These are phyloP conservation scores for Coreius guichenoti DNA, from an alignment of 2,797 vertebrate genomes.

Conservation along the genomic window DNA sequence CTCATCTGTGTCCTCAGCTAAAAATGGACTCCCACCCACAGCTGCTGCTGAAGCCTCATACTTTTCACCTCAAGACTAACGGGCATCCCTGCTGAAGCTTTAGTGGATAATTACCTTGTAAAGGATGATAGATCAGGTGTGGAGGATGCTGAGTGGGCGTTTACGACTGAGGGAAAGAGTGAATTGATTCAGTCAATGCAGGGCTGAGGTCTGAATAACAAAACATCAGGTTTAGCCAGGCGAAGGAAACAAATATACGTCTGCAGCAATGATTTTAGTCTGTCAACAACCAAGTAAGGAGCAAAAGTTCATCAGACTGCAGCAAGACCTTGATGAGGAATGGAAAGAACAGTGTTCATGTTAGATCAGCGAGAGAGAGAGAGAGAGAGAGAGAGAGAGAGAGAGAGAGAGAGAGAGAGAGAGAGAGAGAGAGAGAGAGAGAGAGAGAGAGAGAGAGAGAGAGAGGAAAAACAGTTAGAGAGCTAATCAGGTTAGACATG, in stretches of 20 bases:
- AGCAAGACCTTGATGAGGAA: neutral
- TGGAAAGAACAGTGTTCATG: neutral
- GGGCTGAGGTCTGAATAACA: conserved; percentile 22
- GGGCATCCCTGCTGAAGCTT: conserved; percentile 28
- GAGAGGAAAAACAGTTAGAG: neutral
- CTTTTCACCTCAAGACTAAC: conserved; percentile 17
- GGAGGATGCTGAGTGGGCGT: conserved; percentile 38
- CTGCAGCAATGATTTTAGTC: neutral
- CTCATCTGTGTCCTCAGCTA: conserved; percentile 54
- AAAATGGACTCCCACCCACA: conserved; percentile 44
- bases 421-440: neutral
- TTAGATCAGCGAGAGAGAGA: neutral
- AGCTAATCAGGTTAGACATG: neutral
- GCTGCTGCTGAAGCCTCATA: conserved; percentile 39
- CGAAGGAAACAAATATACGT: neutral
- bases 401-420: neutral
- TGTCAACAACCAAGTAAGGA: neutral
- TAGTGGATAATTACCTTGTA: conserved; percentile 46
- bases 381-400: too few species aligned
- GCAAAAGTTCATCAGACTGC: neutral
- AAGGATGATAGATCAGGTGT: conserved; percentile 47
- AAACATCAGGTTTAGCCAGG: neutral
- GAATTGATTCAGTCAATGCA: conserved; percentile 25
- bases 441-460: neutral
- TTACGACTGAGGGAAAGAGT: conserved; percentile 11